These are phyloP conservation scores for Sebastes vulpes DNA, from an alignment of 2,797 vertebrate species.

Conservation along the genomic window DNA sequence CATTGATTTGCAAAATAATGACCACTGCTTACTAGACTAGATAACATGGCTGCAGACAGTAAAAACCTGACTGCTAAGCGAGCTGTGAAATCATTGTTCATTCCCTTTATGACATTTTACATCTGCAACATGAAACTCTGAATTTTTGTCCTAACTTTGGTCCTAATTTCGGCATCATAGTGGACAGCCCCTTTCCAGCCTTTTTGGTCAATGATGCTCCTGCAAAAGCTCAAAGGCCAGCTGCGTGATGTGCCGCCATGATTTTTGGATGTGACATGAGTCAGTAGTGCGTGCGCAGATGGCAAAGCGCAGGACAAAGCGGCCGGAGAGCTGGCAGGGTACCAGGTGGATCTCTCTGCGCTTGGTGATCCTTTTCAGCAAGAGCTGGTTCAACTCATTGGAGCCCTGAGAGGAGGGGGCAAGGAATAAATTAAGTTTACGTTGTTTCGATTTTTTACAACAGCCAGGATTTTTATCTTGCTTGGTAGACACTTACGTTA, in stretches of 20 bases:
- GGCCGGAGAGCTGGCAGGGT: conserved; percentile 89
- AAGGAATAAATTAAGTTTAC: not conserved
- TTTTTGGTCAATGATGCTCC: conserved; percentile 60
- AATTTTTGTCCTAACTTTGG: conserved; percentile 29
- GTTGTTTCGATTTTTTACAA: not conserved
- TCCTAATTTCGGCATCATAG: conserved; percentile 6
- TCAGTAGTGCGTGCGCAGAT: conserved; percentile 89
- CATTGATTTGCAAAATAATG: not conserved
- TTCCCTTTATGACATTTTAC: conserved; percentile 42
- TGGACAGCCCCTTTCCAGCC: not conserved
- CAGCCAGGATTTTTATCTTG: not conserved
- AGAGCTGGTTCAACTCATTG: conserved; percentile 89
- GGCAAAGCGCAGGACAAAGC: conserved; percentile 93
- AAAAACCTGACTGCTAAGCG: not conserved
- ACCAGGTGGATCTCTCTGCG: conserved; percentile 93
- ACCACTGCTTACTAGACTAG: not conserved
- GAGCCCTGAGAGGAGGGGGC: conserved; percentile 84
- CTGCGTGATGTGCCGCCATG: conserved; percentile 92
- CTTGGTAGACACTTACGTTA: not conserved
- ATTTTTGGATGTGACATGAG: conserved; percentile 87
- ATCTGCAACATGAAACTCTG: conserved; percentile 16
- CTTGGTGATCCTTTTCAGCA: conserved; percentile 91
- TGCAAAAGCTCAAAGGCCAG: conserved; percentile 87
- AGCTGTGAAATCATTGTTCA: not conserved
- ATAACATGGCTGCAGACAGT: not conserved